Evolutionary conservation across 2,888 invertebrate genomes (phyloP).

Genomic region (Melikaiella ostensackeni): DNA sequence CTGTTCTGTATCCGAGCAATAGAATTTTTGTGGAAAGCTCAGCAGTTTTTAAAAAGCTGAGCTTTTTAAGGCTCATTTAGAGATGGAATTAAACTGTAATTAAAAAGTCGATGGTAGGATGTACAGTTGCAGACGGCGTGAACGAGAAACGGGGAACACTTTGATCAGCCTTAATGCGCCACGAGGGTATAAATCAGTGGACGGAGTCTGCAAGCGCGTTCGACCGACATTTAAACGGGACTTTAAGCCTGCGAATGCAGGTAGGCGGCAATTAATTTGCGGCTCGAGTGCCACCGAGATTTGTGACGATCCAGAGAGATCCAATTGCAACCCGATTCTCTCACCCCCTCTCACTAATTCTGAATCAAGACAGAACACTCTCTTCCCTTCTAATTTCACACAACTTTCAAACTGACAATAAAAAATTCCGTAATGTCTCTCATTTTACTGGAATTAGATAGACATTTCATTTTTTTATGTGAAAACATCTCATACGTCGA

Average conservation of each 20-base stretch:
- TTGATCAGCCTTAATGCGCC: constrained; percentile 38
- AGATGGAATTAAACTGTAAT: constrained; percentile 17
- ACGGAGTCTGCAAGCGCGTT: constrained; percentile 26
- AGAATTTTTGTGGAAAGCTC: background rate
- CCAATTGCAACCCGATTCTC: constrained; percentile 32
- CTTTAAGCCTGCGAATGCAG: constrained; percentile 47
- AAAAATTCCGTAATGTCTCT: background rate
- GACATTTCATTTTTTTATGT: background rate
- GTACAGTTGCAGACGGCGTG: background rate
- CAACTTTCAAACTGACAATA: background rate
- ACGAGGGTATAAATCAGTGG: constrained; percentile 37
- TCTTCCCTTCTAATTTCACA: background rate
- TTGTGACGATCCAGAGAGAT: constrained; percentile 33
- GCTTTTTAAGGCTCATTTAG: constrained; percentile 9
- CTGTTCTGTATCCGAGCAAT: background rate
- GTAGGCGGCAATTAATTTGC: constrained; percentile 51
- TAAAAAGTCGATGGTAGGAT: constrained; percentile 21
- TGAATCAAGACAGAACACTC: constrained; percentile 18
- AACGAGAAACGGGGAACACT: constrained; percentile 30
- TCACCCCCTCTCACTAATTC: constrained; percentile 12
- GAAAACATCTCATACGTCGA: too few species aligned
- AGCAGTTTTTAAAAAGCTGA: background rate
- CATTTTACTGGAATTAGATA: background rate
- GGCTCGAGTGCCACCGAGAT: constrained; percentile 43
- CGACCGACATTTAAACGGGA: constrained; percentile 48